A percentile compares a stretch with the other conserved stretches of the same genome.
phyloP scores from a whole-genome alignment of 1,140 invertebrate genomes.

The Atta cephalotes region DNA sequence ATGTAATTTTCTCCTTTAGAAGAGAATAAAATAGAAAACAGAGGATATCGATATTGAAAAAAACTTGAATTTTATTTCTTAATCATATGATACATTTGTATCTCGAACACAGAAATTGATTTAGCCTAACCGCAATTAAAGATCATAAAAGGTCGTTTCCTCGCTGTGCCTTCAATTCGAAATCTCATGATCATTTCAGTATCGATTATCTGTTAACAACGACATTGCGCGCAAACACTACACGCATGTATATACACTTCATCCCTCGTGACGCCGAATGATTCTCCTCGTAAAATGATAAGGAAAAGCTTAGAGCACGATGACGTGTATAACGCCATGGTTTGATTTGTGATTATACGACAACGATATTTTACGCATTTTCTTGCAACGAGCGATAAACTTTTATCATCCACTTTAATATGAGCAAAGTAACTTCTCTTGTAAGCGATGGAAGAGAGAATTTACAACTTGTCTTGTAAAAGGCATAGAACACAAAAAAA shows the following conservation, averaged over 20 bases:
- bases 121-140: not conserved
- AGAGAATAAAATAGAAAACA: not conserved
- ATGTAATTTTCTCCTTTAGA: not conserved
- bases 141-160: not conserved
- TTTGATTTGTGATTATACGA: constrained; percentile 2
- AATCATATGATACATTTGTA: not conserved
- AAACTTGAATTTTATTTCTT: not conserved
- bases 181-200: constrained; percentile 33
- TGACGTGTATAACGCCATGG: not conserved
- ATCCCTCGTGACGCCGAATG: constrained; percentile 23
- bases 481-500: not conserved
- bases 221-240: constrained; percentile 31
- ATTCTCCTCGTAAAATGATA: constrained; percentile 41
- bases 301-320: not conserved
- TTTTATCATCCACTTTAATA: constrained; percentile 29
- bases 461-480: constrained; percentile 31
- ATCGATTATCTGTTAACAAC: constrained; percentile 54
- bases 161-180: constrained; percentile 7
- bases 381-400: constrained; percentile 54
- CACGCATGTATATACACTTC: constrained; percentile 29
- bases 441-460: not conserved
- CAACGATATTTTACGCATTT: constrained; percentile 50
- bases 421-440: not conserved
- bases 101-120: not conserved
- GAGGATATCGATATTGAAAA: not conserved